Percentiles rank a stretch among this genome's conserved stretches.
Conservation (phyloP, 92 coral and sea anemone genomes). For the Isaurus tuberculatus region DNA sequence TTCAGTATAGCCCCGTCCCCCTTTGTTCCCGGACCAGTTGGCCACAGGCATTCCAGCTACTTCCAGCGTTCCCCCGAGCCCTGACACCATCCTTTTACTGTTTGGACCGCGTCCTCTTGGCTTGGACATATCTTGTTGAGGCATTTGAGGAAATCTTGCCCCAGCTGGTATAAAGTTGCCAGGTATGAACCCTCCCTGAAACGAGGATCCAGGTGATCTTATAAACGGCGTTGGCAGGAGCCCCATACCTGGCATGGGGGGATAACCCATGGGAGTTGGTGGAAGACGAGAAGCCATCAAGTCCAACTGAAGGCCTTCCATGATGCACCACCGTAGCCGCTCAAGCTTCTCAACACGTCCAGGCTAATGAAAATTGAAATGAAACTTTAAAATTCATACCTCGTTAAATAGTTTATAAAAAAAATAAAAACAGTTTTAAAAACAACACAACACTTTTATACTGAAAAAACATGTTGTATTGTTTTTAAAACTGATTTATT, state of each 20-base stretch:
- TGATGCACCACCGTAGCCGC: conserved; percentile 96
- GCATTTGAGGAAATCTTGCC: conserved; percentile 73
- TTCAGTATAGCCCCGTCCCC: conserved; percentile 96
- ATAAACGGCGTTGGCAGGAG: conserved; percentile 81
- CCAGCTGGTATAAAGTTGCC: conserved; percentile 87
- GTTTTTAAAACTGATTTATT: too few relatives aligned
- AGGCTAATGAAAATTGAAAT: conserved; percentile 51
- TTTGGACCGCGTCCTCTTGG: conserved; percentile 91
- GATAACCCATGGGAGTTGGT: conserved; percentile 60
- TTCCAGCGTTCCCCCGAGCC: conserved; percentile 95
- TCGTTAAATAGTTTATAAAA: too few relatives aligned
- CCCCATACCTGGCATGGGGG: conserved; percentile 79
- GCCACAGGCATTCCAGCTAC: conserved; percentile 99
- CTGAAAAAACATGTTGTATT: too few relatives aligned
- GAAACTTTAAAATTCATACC: background rate
- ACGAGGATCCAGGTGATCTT: conserved; percentile 73
- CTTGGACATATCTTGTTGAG: conserved; percentile 59
- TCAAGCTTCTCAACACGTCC: conserved; percentile 93
- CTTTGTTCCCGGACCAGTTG: conserved; percentile 93
- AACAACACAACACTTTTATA: too few relatives aligned
- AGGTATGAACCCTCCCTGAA: conserved; percentile 75
- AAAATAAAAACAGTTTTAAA: too few relatives aligned
- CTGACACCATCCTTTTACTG: conserved; percentile 94
- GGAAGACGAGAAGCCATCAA: conserved; percentile 56
- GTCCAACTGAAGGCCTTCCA: conserved; percentile 87